These are phyloP conservation scores for Novumbra hubbsi DNA, from an alignment of 2,797 vertebrate genomes.

Conservation along the genomic window DNA sequence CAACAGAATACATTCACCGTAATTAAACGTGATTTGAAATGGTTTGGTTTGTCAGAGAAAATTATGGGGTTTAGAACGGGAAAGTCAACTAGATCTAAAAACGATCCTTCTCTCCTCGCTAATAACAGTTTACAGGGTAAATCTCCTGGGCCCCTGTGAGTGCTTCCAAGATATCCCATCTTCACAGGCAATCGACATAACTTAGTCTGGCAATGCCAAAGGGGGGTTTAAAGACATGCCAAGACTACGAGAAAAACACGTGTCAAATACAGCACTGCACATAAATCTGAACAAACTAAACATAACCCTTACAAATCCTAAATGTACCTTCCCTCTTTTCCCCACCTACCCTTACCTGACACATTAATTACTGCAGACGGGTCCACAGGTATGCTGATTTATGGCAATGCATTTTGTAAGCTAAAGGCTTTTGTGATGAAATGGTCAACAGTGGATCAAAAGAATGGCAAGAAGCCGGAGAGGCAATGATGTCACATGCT, in stretches of 20 bases:
- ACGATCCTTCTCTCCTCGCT: conserved; percentile 66
- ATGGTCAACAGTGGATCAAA: not conserved
- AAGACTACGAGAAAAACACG: conserved; percentile 60
- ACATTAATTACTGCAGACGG: not conserved
- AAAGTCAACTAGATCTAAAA: conserved; percentile 70
- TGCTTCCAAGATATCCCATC: conserved; percentile 70
- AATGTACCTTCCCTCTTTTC: conserved; percentile 16
- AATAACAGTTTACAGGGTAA: conserved; percentile 77
- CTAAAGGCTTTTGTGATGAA: not conserved
- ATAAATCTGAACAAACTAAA: conserved; percentile 63
- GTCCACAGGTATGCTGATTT: conserved; percentile 3
- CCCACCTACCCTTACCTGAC: conserved; percentile 16
- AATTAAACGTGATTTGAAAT: conserved; percentile 72
- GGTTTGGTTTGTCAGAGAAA: conserved; percentile 71
- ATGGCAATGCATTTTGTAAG: not conserved
- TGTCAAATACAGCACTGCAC: conserved; percentile 59
- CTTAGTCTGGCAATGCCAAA: conserved; percentile 71
- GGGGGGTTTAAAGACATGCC: conserved; percentile 68
- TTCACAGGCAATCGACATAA: conserved; percentile 69
- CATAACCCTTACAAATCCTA: conserved; percentile 35
- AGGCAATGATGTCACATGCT: not conserved
- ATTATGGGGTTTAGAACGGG: conserved; percentile 63
- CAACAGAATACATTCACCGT: conserved; percentile 64
- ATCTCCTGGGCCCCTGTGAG: conserved; percentile 69
- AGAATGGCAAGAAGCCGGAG: not conserved